A percentile compares a stretch with the other conserved stretches of the same genome.
phyloP scores from a whole-genome alignment of 2,113 vertebrate species.

The Lontra canadensis region DNA sequence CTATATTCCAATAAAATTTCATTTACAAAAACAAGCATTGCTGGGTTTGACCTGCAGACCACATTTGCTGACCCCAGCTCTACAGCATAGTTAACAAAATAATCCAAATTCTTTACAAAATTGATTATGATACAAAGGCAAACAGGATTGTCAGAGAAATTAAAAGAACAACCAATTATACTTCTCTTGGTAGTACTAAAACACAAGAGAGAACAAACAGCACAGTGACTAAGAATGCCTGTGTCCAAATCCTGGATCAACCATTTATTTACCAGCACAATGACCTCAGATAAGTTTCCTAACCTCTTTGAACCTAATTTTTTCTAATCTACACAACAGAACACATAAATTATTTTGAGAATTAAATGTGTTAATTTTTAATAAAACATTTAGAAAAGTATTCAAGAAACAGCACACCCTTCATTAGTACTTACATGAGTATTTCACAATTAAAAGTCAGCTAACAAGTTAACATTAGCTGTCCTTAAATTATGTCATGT shows the following conservation, averaged over 20 bases:
- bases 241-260: background rate
- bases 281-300: constrained; percentile 11
- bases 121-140: background rate
- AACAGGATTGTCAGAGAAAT: background rate
- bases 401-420: background rate
- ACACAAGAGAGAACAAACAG: background rate
- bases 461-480: background rate
- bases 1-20: background rate
- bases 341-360: background rate
- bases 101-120: background rate
- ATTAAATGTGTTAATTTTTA: background rate
- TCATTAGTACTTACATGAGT: background rate
- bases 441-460: constrained; percentile 19
- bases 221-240: background rate
- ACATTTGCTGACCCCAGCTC: background rate
- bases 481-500: background rate
- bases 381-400: background rate
- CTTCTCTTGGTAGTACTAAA: background rate
- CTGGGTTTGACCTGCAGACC: background rate
- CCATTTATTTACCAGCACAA: background rate
- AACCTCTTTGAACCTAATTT: background rate
- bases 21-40: background rate
- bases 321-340: background rate
- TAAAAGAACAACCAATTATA: background rate
- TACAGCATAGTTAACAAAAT: background rate